Percentiles rank a stretch among this genome's conserved stretches.
Conservation (phyloP, 2,113 vertebrate genomes). For the Ceyx margarethae region DNA sequence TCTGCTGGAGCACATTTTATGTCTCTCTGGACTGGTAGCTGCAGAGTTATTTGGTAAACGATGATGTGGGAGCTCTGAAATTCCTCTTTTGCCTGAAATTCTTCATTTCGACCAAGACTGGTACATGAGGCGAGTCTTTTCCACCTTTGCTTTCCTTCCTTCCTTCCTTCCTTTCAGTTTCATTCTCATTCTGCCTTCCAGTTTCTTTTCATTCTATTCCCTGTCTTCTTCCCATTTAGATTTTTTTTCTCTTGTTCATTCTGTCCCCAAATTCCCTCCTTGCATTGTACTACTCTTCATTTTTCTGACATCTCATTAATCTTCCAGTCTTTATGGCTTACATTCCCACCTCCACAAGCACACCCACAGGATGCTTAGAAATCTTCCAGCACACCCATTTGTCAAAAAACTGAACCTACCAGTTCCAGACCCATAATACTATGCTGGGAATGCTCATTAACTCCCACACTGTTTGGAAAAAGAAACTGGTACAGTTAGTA, state of each 20-base stretch:
- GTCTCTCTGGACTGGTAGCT: background rate
- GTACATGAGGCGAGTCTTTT: background rate
- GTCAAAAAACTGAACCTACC: constrained; percentile 50
- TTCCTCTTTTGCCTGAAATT: background rate
- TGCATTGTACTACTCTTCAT: constrained; percentile 51
- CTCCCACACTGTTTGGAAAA: constrained; percentile 59
- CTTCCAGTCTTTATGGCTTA: constrained; percentile 52
- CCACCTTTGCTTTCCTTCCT: background rate
- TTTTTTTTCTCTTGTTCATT: constrained; percentile 38
- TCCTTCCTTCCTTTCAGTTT: constrained; percentile 19
- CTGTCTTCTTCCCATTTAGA: background rate
- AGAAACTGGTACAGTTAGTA: constrained; percentile 30
- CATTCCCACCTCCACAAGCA: constrained; percentile 53
- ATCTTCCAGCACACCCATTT: constrained; percentile 55
- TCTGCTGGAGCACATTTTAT: background rate
- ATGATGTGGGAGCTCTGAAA: background rate
- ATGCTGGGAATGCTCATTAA: constrained; percentile 49
- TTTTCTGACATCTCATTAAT: constrained; percentile 57
- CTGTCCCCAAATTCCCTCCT: constrained; percentile 38
- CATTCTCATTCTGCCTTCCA: background rate
- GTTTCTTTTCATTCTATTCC: constrained; percentile 2
- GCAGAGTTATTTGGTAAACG: background rate
- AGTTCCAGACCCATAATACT: constrained; percentile 48
- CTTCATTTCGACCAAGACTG: background rate
- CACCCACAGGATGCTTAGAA: constrained; percentile 56